A percentile compares a stretch with the other conserved stretches of the same genome.
These are phyloP conservation scores for Neopipo cinnamomea DNA, from an alignment of 2,113 vertebrate genomes.

Conservation along the genomic window DNA sequence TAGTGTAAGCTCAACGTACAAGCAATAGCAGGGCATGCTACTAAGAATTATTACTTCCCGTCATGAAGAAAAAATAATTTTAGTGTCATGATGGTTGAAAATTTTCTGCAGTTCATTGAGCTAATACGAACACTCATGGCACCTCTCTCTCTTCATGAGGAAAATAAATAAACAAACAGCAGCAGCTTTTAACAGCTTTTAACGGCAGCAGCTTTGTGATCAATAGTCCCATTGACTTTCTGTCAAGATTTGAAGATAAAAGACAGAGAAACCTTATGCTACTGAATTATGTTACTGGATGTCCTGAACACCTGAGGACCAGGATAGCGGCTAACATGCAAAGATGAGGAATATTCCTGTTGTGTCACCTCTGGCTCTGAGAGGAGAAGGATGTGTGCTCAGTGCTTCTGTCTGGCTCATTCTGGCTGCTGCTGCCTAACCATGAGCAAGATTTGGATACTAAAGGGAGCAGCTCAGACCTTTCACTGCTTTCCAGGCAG, in stretches of 20 bases:
- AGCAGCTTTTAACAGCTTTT: not conserved
- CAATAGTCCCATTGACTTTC: not conserved
- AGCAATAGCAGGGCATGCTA: not conserved
- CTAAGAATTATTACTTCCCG: not conserved
- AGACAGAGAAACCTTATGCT: not conserved
- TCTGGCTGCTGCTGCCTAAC: not conserved
- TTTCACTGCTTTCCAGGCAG: not conserved
- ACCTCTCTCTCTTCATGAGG: not conserved
- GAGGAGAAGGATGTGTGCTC: not conserved
- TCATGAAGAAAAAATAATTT: not conserved
- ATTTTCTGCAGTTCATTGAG: not conserved
- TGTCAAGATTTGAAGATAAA: not conserved
- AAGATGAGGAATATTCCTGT: not conserved
- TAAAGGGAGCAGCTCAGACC: not conserved
- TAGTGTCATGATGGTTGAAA: not conserved
- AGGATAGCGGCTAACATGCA: not conserved
- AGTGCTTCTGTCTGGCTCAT: not conserved
- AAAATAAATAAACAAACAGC: not conserved
- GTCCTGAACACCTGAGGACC: not conserved
- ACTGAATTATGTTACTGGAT: not conserved
- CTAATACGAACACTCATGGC: not conserved
- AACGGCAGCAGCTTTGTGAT: not conserved
- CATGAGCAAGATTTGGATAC: accelerated
- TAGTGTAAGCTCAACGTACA: not conserved
- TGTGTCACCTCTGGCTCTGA: not conserved